Base-by-base conservation (phyloP, 2,888 invertebrate genomes). In the Pseudolycoriella hygida region DNA sequence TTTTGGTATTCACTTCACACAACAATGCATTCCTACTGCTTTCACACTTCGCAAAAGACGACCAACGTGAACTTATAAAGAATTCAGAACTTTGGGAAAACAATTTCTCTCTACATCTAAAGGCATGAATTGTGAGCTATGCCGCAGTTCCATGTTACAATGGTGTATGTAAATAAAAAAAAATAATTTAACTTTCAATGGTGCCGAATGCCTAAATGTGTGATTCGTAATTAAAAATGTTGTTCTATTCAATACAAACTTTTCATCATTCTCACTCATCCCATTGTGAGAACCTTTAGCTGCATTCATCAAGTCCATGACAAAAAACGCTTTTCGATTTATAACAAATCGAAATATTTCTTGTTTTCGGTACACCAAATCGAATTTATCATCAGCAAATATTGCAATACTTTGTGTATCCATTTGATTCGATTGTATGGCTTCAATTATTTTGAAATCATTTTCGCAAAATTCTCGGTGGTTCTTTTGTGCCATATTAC, bases 361-460 rank as follows among this genome's bases (percentile, higher is more conserved):
- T 6, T 18, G 12, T 40, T 17, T 17, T n/a, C 40, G 17, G 8
- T 40, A 5, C 6, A 19, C n/a, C n/a, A 17, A 40, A 40, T 40
- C 4, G 18, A 40, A 40, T 40, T 40, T 18, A 18, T 40, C n/a
- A n/a, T 40, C 19, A 19, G 18, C 18, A 40, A 40, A 40, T 40
- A 40, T 40, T 18, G 19, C 40, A 10, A 40, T 18, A 40, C 17
- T 40, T 12, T 15, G 12, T 11, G 40, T 40, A 18, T 18, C 18
- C 6, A 40, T 18, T 40, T 40, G 40, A 17, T 17, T 40, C 12
- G 18, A 17, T 40, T 40, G 40, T 12, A 40, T 17, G 8, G 10
- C 17, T 17, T 40, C 18, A 40, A 40, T 40, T 17, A 40, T 40
- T 40, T 40, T n/a, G 34, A 34, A 34, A 34, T 34, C 34, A 34